Percentiles rank a stretch among this genome's conserved stretches.
Conservation (phyloP, 1,140 invertebrate genomes). For the Ostrea edulis region DNA sequence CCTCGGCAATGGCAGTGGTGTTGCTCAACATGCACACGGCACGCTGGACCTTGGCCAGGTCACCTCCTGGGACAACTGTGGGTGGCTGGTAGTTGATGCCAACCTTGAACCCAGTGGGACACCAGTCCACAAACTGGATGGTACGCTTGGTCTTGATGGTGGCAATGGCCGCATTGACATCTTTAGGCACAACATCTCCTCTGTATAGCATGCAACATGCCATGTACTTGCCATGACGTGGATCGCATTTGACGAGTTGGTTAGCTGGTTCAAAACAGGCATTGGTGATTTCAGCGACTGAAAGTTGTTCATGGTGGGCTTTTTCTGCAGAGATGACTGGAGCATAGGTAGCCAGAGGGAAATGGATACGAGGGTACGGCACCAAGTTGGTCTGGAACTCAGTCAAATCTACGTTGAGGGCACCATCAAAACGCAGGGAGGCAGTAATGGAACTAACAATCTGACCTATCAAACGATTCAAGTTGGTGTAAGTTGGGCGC, state of each 20-base stretch:
- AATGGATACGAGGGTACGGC: conserved; percentile 78
- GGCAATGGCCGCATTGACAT: conserved; percentile 92
- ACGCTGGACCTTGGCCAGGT: conserved; percentile 84
- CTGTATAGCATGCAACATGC: conserved; percentile 71
- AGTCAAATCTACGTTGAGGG: conserved; percentile 71
- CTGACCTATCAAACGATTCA: conserved; percentile 58
- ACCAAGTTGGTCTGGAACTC: conserved; percentile 85
- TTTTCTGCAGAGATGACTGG: conserved; percentile 91
- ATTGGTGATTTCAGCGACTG: conserved; percentile 82
- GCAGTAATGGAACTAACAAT: conserved; percentile 67
- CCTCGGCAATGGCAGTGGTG: conserved; percentile 89
- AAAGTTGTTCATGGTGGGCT: conserved; percentile 90
- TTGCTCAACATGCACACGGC: conserved; percentile 85
- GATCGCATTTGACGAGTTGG: conserved; percentile 95
- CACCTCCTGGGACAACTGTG: conserved; percentile 85
- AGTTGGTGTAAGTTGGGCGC: conserved; percentile 83
- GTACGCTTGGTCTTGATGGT: conserved; percentile 87
- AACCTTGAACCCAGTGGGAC: conserved; percentile 69
- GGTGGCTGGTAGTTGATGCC: conserved; percentile 86
- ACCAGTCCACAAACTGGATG: conserved; percentile 70
- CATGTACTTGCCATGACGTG: conserved; percentile 91
- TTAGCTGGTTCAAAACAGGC: conserved; percentile 92
- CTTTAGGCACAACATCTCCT: conserved; percentile 84
- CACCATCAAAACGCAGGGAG: conserved; percentile 77
- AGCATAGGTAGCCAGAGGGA: conserved; percentile 74